phyloP scores from a whole-genome alignment of 92 coral and sea anemone species.

The Zoanthus sansibaricus region DNA sequence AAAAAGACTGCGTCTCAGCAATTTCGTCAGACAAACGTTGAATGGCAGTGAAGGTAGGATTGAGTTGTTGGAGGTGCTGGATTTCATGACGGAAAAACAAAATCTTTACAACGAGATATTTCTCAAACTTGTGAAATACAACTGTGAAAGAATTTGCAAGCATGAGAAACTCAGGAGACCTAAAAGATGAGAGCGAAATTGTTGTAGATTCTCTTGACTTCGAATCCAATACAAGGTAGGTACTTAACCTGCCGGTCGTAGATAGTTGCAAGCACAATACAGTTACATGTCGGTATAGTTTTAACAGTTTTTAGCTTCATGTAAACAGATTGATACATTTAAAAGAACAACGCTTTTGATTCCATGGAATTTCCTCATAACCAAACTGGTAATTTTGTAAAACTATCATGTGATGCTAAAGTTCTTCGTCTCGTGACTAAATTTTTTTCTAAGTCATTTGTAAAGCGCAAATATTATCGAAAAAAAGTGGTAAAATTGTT shows the following conservation, averaged over 20 bases:
- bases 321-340: too few relatives aligned
- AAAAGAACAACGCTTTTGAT: too few relatives aligned
- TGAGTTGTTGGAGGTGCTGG: neutral
- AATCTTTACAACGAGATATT: conserved; percentile 16
- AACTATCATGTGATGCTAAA: too few relatives aligned
- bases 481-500: too few relatives aligned
- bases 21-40: conserved; percentile 41
- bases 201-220: neutral
- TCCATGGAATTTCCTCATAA: too few relatives aligned
- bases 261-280: too few relatives aligned
- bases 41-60: neutral
- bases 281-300: too few relatives aligned
- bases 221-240: conserved; percentile 3
- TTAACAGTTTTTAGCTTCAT: too few relatives aligned
- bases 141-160: conserved; percentile 24
- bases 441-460: too few relatives aligned
- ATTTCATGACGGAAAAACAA: conserved; percentile 43
- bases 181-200: conserved; percentile 9
- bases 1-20: neutral
- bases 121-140: conserved; percentile 34
- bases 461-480: too few relatives aligned
- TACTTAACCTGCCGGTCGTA: neutral
- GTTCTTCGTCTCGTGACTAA: too few relatives aligned
- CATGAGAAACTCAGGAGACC: conserved; percentile 35
- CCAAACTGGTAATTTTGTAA: too few relatives aligned